These are phyloP conservation scores for Cotesia congregata DNA, from an alignment of 2,888 invertebrate species.

Conservation along the genomic window DNA sequence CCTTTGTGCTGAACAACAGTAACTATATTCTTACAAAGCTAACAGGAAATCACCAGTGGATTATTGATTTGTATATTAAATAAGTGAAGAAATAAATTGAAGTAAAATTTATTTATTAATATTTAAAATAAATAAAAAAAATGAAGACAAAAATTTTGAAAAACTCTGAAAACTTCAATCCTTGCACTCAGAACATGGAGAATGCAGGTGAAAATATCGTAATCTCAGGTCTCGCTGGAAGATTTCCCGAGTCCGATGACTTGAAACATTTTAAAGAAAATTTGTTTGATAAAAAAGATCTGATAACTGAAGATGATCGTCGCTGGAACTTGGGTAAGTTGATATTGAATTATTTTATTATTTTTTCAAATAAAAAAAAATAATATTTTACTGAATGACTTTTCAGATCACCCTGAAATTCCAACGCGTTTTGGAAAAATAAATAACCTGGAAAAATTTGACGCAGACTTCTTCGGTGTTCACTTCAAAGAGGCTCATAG, in stretches of 20 bases:
- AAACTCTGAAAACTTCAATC: slow-evolving; percentile 17
- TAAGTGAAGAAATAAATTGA: too few relatives aligned
- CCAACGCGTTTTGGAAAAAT: slow-evolving; percentile 83
- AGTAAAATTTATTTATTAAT: too few relatives aligned
- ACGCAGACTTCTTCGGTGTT: slow-evolving; percentile 73
- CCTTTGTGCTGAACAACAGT: not conserved
- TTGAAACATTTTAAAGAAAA: slow-evolving; percentile 80
- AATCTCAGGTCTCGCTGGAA: slow-evolving; percentile 79
- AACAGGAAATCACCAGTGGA: not conserved
- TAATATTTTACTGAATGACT: not conserved
- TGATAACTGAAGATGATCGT: slow-evolving; percentile 71
- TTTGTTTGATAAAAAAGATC: slow-evolving; percentile 83
- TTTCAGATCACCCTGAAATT: slow-evolving; percentile 76
- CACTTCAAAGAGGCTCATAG: slow-evolving; percentile 73
- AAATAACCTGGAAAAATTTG: slow-evolving; percentile 78
- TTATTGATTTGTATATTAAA: not conserved
- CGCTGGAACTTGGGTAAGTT: slow-evolving; percentile 67
- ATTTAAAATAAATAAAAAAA: slow-evolving; percentile 19
- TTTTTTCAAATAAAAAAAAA: not conserved
- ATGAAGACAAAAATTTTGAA: slow-evolving; percentile 35
- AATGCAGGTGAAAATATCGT: slow-evolving; percentile 77
- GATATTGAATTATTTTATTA: not conserved
- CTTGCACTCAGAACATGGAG: slow-evolving; percentile 67
- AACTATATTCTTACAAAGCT: not conserved
- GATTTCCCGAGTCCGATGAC: slow-evolving; percentile 84